Conservation (phyloP, 2,113 vertebrate species). For the Catharus minimus region DNA sequence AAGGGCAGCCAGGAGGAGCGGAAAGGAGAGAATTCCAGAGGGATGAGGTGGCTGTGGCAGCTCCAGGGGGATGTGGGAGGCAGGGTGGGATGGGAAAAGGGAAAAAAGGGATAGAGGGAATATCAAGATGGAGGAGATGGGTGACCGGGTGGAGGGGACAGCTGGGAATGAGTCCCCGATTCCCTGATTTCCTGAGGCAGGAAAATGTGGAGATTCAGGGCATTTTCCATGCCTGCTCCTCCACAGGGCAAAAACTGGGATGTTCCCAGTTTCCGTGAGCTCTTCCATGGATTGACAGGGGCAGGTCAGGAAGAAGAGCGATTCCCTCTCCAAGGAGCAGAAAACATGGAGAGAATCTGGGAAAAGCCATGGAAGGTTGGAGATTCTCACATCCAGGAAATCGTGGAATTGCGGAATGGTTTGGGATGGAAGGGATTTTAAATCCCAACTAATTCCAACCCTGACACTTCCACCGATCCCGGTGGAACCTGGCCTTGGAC, state of each 20-base stretch:
- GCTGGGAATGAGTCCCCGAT: not conserved
- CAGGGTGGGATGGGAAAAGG: not conserved
- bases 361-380: not conserved
- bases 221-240: not conserved
- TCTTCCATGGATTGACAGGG: rapidly evolving
- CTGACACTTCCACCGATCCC: rapidly evolving
- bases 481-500: not conserved
- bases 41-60: not conserved
- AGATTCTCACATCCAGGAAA: not conserved
- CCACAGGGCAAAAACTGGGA: not conserved
- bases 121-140: rapidly evolving
- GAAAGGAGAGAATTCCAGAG: not conserved
- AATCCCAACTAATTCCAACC: not conserved
- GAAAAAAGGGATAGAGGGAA: not conserved
- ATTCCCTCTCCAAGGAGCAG: not conserved
- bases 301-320: not conserved
- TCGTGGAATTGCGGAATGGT: rapidly evolving
- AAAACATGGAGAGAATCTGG: not conserved
- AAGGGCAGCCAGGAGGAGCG: not conserved
- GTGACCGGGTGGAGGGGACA: not conserved
- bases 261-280: not conserved
- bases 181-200: no score
- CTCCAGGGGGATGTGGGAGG: not conserved
- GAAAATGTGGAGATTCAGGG: not conserved
- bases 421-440: not conserved